Evolutionary conservation across 2,797 vertebrate genomes (phyloP), one percentile per base, ranked within the genome.

Genomic region (Pitangus sulphuratus): DNA sequence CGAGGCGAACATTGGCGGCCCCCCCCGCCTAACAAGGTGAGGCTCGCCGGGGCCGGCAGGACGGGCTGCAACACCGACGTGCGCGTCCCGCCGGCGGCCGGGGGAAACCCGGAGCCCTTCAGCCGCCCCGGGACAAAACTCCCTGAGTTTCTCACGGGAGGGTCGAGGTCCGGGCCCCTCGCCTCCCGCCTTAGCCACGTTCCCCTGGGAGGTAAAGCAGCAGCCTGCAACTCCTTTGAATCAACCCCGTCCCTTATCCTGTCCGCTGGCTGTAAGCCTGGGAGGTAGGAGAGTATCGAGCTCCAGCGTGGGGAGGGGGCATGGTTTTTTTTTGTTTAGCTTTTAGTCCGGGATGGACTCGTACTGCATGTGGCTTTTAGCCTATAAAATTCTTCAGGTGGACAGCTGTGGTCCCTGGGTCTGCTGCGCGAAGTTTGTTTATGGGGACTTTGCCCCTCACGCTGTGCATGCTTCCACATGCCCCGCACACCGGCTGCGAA

Each of bases 381-480:
- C 37, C 30, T 58, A 15, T n/a, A 28, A 57, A 50, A 39, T 18
- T n/a, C 28, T 47, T 40, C 15, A 35, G 56, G 33, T 45, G 60
- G 53, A 26, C 61, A 81, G 21, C 68, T 74, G 22, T 18, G 64
- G 31, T 68, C 74, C 39, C 22, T 30, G 48, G 10, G 44, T 51
- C 22, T 66, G 33, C 28, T 42, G 1, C 48, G 70, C 0, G 0
- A 72, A 89, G 51, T 81, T 84, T 61, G 35, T 61, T 54, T 44
- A 2, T 4, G 60, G 78, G 79, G 83, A 40, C 77, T 95, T 93
- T 66, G 40, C 24, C 57, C 76, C 60, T 84, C 71, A 25, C 5
- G 16, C 44, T 50, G 19, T 82, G 8, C 83, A 8, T 97, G 94
- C 85, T 97, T 94, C 65, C 70, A 93, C 94, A 93, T 70, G 95